phyloP scores from a whole-genome alignment of 2,113 vertebrate species.

The Cheilinus undulatus region DNA sequence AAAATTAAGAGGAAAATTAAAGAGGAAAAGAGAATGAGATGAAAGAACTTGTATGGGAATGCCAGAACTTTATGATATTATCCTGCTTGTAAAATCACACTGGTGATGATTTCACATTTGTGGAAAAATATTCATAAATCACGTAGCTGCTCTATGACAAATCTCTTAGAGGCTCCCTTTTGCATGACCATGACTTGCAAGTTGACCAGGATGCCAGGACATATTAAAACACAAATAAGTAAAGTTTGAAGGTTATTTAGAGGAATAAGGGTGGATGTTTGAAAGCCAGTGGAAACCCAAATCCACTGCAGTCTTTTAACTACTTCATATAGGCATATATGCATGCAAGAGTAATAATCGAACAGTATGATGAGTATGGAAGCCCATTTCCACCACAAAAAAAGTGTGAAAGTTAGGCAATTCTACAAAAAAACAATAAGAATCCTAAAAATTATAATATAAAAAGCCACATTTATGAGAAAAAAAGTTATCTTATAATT shows the following conservation, averaged over 20 bases:
- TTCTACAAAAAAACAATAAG: no score
- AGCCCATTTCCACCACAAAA: no score
- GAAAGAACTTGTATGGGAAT: conserved; percentile 46
- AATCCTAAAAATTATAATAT: no score
- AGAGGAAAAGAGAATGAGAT: conserved; percentile 40
- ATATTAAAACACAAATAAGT: not conserved
- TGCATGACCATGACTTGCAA: conserved; percentile 26
- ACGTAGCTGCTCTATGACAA: conserved; percentile 34
- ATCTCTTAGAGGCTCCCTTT: conserved; percentile 15
- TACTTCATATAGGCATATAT: not conserved
- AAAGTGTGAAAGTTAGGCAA: no score
- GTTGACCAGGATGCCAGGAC: conserved; percentile 15
- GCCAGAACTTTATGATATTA: conserved; percentile 52
- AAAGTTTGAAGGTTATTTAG: not conserved
- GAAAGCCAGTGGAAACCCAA: not conserved
- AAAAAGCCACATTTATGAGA: no score
- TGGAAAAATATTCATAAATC: conserved; percentile 72
- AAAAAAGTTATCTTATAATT: no score
- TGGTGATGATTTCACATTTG: conserved; percentile 65
- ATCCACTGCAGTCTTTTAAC: not conserved
- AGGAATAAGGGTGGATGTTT: not conserved
- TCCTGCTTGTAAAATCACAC: conserved; percentile 57
- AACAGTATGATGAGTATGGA: no score
- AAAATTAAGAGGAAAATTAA: conserved; percentile 52
- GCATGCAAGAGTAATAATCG: no score